Conservation (phyloP, 2,113 vertebrate genomes). For the Epinephelus moara region DNA sequence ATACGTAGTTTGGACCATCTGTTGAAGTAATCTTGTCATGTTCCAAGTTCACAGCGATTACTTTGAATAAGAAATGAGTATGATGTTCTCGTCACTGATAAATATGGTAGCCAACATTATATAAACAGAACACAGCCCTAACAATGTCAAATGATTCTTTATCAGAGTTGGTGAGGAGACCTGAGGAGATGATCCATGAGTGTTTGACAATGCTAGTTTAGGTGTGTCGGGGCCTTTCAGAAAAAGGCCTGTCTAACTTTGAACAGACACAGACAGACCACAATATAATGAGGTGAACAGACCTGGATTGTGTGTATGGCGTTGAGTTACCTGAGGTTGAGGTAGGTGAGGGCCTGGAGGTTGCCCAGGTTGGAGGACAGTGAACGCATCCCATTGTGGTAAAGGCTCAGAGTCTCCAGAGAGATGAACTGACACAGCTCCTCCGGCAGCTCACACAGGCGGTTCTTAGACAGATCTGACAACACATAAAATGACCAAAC, state of each 20-base stretch:
- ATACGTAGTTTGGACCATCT: too few relatives aligned
- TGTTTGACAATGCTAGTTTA: not conserved
- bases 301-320: not conserved
- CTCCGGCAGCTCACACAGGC: constrained; percentile 93
- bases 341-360: constrained; percentile 93
- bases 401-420: constrained; percentile 93
- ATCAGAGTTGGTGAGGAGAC: not conserved
- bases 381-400: constrained; percentile 94
- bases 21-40: too few relatives aligned
- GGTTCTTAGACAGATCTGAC: constrained; percentile 93
- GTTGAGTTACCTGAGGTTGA: constrained; percentile 83
- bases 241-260: too few relatives aligned
- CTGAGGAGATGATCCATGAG: not conserved
- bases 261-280: too few relatives aligned
- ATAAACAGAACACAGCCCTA: too few relatives aligned
- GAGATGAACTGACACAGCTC: constrained; percentile 91
- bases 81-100: not conserved
- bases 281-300: too few relatives aligned
- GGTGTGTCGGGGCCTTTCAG: not conserved
- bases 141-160: not conserved
- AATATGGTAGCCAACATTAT: not conserved
- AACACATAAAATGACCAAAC: constrained; percentile 11
- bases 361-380: constrained; percentile 88
- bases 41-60: too few relatives aligned
- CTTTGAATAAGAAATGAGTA: too few relatives aligned